Base-by-base conservation (phyloP, 2,797 vertebrate species). In the Pteronotus mesoamericanus region DNA sequence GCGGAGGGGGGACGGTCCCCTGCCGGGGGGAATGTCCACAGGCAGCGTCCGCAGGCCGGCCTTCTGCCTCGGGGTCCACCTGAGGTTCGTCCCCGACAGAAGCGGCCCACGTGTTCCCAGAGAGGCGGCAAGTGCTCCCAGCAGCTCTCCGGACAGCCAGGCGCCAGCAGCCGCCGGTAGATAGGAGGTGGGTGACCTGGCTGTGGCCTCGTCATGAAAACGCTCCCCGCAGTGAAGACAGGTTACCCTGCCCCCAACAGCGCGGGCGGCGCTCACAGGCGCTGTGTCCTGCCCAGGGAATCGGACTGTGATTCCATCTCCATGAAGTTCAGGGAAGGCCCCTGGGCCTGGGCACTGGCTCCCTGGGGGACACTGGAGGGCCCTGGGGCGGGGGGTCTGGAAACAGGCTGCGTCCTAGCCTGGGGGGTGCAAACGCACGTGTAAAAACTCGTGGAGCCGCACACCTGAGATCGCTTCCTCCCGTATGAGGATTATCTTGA, bases 11-110 rank as follows among this genome's bases (percentile, higher is more conserved):
- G 22, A 32, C 11, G 5, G 51, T 2, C 21, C 1, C 22, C 82
- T 9, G 32, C 8, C 3, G 6, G 11, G 0, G 53, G 61, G 34
- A 24, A 12, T 0, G 6, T 6, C 19, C 68, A 9, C 8, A 0
- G 18, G 32, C 32, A 2, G 32, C 1, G 11, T 26, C 61, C 0
- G 16, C 32, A 14, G 0, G 10, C 18, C 12, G 6, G 69, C 68
- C 57, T 37, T 22, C 64, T 75, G 22, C 34, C 37, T 1, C 15
- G 46, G 72, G 1, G 24, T 59, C 90, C 66, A 22, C 57, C 22
- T 34, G 2, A 16, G 32, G 24, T 24, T 26, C 75, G 42, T 11
- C 29, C 48, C 37, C 32, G 1, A 9, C 15, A 55, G 71, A 79
- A 16, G 26, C 0, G 4, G 29, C 4, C 11, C 16, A 22, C 11